phyloP scores from a whole-genome alignment of 1,140 invertebrate species.

The Eupeodes corollae region DNA sequence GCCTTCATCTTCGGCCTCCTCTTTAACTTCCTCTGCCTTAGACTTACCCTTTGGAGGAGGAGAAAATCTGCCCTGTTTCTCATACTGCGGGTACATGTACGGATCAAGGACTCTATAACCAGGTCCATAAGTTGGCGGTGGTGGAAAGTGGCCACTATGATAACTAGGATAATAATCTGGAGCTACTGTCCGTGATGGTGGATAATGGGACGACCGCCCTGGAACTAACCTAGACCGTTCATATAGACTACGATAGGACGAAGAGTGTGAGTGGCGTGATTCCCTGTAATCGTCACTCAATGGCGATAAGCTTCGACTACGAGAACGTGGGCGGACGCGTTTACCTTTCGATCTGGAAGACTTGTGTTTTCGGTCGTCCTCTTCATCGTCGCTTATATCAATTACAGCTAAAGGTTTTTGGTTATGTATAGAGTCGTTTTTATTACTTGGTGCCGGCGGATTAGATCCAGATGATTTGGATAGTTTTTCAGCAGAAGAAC shows the following conservation, averaged over 20 bases:
- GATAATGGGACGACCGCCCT: background rate
- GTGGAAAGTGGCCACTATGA: background rate
- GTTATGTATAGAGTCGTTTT: conserved; percentile 1
- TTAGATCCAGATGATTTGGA: conserved; percentile 15
- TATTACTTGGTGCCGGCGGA: background rate
- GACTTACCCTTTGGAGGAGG: background rate
- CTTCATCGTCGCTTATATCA: conserved; percentile 32
- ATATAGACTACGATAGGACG: background rate
- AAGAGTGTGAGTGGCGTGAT: conserved; percentile 3
- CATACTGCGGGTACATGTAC: conserved; percentile 9
- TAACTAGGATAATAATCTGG: background rate
- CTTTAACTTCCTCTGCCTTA: conserved; percentile 5
- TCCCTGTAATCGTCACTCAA: conserved; percentile 3
- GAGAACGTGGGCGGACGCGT: conserved; percentile 2
- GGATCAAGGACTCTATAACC: conserved; percentile 8
- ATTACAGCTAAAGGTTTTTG: conserved; percentile 13
- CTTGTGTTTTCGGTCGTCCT: background rate
- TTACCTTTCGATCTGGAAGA: background rate
- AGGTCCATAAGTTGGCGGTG: conserved; percentile 2
- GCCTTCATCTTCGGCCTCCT: conserved; percentile 21
- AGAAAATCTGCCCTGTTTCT: background rate
- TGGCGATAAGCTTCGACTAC: conserved; percentile 20
- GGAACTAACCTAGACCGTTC: background rate
- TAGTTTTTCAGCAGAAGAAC: background rate
- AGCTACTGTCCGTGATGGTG: background rate